Evolutionary conservation across 2,113 vertebrate genomes (phyloP).

Genomic region (Danio rerio): DNA sequence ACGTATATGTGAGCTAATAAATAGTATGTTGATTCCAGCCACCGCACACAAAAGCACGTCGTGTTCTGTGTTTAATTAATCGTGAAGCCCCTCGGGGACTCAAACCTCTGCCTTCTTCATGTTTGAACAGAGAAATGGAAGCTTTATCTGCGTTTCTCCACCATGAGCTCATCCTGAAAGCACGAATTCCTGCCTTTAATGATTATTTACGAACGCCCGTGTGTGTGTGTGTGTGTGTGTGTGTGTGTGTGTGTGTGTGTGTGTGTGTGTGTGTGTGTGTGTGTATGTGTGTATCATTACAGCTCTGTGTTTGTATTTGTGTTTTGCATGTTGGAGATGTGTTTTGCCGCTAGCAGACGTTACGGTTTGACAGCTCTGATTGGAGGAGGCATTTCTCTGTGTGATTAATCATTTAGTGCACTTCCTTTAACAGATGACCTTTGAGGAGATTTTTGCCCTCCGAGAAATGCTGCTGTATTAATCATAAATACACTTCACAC

Average conservation of each 20-base stretch:
- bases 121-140: background rate
- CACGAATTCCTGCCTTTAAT: too few relatives aligned
- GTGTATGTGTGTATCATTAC: too few relatives aligned
- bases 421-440: constrained; percentile 63
- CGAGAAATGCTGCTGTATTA: constrained; percentile 49
- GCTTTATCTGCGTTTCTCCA: too few relatives aligned
- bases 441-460: constrained; percentile 57
- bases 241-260: background rate
- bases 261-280: background rate
- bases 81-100: background rate
- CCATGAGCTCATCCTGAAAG: too few relatives aligned
- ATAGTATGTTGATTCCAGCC: background rate
- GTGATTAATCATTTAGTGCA: constrained; percentile 59
- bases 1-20: background rate
- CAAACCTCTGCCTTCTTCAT: background rate
- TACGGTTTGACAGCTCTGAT: constrained; percentile 62
- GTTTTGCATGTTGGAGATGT: constrained; percentile 52
- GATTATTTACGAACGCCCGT: too few relatives aligned
- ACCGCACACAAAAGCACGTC: background rate
- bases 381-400: constrained; percentile 55
- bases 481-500: background rate
- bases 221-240: background rate
- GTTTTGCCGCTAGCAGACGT: constrained; percentile 53
- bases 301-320: background rate
- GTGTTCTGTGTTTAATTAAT: background rate